Percentiles rank a stretch among this genome's conserved stretches.
Conservation (phyloP, 2,797 vertebrate genomes). For the Linurgus olivaceus region DNA sequence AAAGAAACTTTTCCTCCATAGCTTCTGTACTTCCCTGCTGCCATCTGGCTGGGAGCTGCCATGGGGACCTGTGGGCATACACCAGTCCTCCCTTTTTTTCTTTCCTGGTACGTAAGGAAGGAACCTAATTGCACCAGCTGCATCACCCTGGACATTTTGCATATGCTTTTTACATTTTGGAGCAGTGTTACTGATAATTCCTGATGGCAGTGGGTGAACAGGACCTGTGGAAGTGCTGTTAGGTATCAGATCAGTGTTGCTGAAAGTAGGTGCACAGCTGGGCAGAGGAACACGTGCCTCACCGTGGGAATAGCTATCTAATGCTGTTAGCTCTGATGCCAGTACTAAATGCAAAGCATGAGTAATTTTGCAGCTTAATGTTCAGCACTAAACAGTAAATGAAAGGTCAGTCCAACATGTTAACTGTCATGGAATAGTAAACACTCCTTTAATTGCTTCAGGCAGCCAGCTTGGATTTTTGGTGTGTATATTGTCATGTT, state of each 20-base stretch:
- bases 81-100: background rate
- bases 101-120: background rate
- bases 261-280: background rate
- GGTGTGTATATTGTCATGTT: conserved; percentile 26
- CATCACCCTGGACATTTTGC: background rate
- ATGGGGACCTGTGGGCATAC: background rate
- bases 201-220: background rate
- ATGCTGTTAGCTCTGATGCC: conserved; percentile 4
- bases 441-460: conserved; percentile 31
- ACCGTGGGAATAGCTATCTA: background rate
- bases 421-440: conserved; percentile 31
- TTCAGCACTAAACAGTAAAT: conserved; percentile 38
- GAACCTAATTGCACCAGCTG: background rate
- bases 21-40: background rate
- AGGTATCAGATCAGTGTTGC: background rate
- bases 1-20: background rate
- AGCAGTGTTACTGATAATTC: background rate
- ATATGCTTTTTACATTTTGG: background rate
- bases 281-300: background rate
- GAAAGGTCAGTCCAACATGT: conserved; percentile 59
- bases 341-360: conserved; percentile 1
- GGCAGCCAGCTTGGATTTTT: conserved; percentile 20
- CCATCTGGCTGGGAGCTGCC: conserved; percentile 30
- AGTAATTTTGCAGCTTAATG: conserved; percentile 35
- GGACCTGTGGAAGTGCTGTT: background rate